Base-by-base conservation (phyloP, 2,888 invertebrate species). In the Clusia tigrina region DNA sequence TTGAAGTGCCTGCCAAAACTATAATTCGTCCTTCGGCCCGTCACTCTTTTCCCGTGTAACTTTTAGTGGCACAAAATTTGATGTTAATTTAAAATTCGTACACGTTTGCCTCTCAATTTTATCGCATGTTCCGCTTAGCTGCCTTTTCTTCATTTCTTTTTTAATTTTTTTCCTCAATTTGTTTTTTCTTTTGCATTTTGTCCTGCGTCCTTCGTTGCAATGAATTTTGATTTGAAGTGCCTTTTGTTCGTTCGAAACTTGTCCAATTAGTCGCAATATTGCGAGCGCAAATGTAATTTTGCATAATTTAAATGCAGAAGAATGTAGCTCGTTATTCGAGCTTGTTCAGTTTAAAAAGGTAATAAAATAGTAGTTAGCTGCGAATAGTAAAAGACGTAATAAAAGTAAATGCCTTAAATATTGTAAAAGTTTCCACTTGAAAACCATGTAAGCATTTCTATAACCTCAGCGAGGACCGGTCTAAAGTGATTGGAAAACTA, bases 101-200 rank as follows among this genome's bases (percentile, higher is more conserved):
- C 81, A 79, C 79, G 79, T 79, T 76, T 75, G 69, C 73, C 69
- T 74, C 75, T 80, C 78, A 79, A 81, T 79, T 79, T 79, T 81
- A 79, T 79, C 79, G 81, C 80, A 77, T 78, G 80, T 79, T 79
- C 78, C 75, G 79, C 79, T 74, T 77, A 79, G 80, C 69, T 81
- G 79, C 60, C 65, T 60, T 58, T 69, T 69, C 54, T 69, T 67
- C 67, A 59, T 67, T 63, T 65, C 26, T 22, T 54, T 57, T 55
- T 48, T 48, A 1, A 38, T 53, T 38, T 24, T 42, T 38, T 15
- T 55, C 20, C 26, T 37, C 22, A 52, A 53, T 22, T 48, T 20
- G 3, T 25, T 17, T 23, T 32, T 26, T 25, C 15, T n/a, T 24
- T 17, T 55, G n/a, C 53, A 10, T 37, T 12, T 17, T 23, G 26